Evolutionary conservation across 2,888 invertebrate genomes (phyloP).

Genomic region (Conchocele bisecta): DNA sequence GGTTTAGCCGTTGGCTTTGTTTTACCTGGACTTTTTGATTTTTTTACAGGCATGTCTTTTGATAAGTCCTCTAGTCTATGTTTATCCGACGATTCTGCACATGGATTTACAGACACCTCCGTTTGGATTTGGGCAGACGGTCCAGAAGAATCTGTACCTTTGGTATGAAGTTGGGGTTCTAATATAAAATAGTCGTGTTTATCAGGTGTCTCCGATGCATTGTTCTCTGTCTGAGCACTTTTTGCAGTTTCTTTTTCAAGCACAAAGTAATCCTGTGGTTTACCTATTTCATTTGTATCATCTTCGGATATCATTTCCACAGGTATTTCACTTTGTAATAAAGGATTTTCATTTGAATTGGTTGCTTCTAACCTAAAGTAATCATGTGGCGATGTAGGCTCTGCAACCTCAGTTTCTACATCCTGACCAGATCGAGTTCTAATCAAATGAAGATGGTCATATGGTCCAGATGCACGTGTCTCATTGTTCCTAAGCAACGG

Average conservation of each 20-base stretch:
- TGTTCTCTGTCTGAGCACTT: conserved; percentile 18
- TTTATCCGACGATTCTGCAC: too few relatives aligned
- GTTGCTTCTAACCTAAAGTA: conserved; percentile 37
- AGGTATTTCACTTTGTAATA: not conserved
- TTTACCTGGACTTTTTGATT: too few relatives aligned
- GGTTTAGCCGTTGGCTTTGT: conserved; percentile 20
- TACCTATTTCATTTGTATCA: conserved; percentile 7
- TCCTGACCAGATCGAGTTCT: conserved; percentile 16
- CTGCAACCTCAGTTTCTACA: not conserved
- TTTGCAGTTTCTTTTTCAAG: conserved; percentile 34
- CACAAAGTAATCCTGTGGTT: conserved; percentile 11
- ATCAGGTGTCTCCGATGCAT: conserved; percentile 20
- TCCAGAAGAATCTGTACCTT: too few relatives aligned
- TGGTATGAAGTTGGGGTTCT: too few relatives aligned
- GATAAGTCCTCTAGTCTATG: too few relatives aligned
- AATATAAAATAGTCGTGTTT: conserved; percentile 55
- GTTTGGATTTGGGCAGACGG: too few relatives aligned
- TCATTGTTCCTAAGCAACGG: conserved; percentile 35
- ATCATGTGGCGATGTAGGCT: conserved; percentile 47
- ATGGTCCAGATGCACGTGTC: conserved; percentile 44
- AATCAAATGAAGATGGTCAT: conserved; percentile 41
- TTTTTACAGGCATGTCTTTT: too few relatives aligned
- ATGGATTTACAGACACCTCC: too few relatives aligned
- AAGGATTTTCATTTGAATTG: not conserved
- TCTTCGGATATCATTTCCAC: conserved; percentile 14